Percentiles rank a stretch among this genome's conserved stretches.
These are phyloP conservation scores for Loxodonta africana DNA, from an alignment of 2,113 vertebrate genomes.

Conservation along the genomic window DNA sequence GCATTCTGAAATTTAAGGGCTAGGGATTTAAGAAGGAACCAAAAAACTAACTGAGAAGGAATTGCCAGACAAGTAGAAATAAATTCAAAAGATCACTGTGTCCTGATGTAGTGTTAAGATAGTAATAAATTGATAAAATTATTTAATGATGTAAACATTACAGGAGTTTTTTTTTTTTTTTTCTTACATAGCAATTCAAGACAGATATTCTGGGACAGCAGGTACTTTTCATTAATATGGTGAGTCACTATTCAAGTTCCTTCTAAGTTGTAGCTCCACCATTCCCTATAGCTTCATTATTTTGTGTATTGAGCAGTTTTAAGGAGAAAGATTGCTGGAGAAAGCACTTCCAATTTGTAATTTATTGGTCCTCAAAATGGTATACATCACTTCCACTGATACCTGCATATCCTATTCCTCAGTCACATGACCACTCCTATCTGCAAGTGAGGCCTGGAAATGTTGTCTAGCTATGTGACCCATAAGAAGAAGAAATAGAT, in stretches of 20 bases:
- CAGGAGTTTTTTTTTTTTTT: background rate
- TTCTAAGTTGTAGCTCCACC: background rate
- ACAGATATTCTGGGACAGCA: background rate
- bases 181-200: background rate
- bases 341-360: background rate
- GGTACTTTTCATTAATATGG: background rate
- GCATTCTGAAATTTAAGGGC: background rate
- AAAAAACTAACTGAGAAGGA: background rate
- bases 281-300: background rate
- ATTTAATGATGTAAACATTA: background rate
- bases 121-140: background rate
- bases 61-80: background rate
- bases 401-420: background rate
- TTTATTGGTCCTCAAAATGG: background rate
- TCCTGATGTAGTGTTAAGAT: background rate
- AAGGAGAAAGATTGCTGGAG: background rate
- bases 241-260: background rate
- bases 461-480: background rate
- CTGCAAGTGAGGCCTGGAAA: background rate
- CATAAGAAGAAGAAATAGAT: background rate
- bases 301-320: background rate
- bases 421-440: background rate
- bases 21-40: background rate
- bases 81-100: background rate
- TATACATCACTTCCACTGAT: background rate